A percentile compares a stretch with the other conserved stretches of the same genome.
Evolutionary conservation across 2,113 vertebrate species (phyloP).

Genomic region (Silurus glanis): DNA sequence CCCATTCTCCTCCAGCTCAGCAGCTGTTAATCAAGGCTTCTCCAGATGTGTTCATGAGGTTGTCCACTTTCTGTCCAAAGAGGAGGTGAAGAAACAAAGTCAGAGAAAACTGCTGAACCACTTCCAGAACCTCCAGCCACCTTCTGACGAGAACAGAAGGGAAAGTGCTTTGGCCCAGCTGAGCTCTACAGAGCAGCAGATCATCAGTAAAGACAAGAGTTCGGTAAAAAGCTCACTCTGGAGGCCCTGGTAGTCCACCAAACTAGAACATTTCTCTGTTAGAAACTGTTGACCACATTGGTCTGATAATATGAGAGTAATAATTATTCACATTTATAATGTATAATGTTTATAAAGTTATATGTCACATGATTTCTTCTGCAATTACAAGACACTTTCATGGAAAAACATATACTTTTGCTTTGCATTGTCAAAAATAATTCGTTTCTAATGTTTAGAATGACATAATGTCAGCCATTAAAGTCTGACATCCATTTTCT

Average conservation of each 20-base stretch:
- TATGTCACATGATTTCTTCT: neutral
- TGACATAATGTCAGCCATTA: neutral
- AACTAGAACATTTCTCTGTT: neutral
- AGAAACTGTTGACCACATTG: slow-evolving; percentile 15
- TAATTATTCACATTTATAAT: neutral
- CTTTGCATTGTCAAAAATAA: neutral
- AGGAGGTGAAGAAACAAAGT: slow-evolving; percentile 41
- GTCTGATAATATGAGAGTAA: neutral
- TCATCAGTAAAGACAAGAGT: slow-evolving; percentile 57
- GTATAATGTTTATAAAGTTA: neutral
- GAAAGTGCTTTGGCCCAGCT: slow-evolving; percentile 18
- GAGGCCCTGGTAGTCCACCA: slow-evolving; percentile 63
- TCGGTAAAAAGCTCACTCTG: slow-evolving; percentile 55
- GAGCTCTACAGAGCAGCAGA: slow-evolving; percentile 40
- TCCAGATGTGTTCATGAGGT: slow-evolving; percentile 55
- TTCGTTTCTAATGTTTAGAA: neutral
- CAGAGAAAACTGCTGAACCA: slow-evolving; percentile 43
- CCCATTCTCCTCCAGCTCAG: slow-evolving; percentile 17
- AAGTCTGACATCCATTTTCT: neutral
- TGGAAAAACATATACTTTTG: neutral
- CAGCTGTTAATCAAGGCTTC: slow-evolving; percentile 51
- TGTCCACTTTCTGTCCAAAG: slow-evolving; percentile 47
- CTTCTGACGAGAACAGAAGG: neutral
- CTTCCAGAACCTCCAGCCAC: slow-evolving; percentile 46
- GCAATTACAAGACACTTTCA: neutral